Conservation (phyloP, 1,140 invertebrate species). For the Drosophila pallidifrons region DNA sequence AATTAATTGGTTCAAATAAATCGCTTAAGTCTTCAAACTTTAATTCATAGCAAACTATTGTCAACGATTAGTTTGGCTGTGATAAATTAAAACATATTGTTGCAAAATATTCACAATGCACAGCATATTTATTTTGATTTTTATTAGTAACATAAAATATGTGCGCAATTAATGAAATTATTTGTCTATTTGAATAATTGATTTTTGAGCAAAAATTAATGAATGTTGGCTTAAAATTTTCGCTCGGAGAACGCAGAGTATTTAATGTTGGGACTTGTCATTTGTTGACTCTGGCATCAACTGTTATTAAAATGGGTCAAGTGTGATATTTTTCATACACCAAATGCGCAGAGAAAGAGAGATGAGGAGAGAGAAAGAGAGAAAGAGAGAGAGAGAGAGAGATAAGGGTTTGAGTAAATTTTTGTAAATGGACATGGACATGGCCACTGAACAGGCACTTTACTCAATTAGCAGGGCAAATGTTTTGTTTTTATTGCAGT, state of each 20-base stretch:
- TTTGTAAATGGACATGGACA: constrained; percentile 35
- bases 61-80: too few species aligned
- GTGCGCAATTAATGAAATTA: too few species aligned
- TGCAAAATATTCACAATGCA: too few species aligned
- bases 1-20: too few species aligned
- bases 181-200: too few species aligned
- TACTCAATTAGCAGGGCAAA: constrained; percentile 77
- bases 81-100: too few species aligned
- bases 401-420: not conserved
- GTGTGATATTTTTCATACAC: constrained; percentile 54
- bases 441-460: constrained; percentile 58
- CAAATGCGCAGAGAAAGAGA: constrained; percentile 30
- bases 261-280: constrained; percentile 38
- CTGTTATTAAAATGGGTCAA: constrained; percentile 69
- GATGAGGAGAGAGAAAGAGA: not conserved
- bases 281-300: constrained; percentile 37
- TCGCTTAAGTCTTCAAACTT: too few species aligned
- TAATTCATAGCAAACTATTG: too few species aligned
- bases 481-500: constrained; percentile 54
- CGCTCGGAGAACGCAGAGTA: not conserved
- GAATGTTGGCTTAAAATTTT: too few species aligned
- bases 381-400: not conserved
- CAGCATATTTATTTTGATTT: too few species aligned
- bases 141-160: too few species aligned
- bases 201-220: too few species aligned